Base-by-base conservation (phyloP, 2,888 invertebrate genomes). In the Netelia melanura region DNA sequence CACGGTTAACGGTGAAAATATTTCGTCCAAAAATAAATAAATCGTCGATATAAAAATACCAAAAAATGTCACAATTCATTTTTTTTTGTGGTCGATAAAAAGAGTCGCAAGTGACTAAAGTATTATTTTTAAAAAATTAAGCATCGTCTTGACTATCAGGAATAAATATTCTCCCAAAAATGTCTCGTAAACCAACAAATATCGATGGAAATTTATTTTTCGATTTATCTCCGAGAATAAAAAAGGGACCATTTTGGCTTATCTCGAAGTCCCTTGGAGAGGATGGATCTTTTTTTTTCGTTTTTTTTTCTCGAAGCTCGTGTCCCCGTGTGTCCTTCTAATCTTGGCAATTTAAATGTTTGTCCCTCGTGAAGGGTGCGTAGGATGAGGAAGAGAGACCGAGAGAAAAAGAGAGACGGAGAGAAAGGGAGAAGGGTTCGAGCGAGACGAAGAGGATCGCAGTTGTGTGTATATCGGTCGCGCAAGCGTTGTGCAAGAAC, bases 261-360 rank as follows among this genome's bases (percentile, higher is more conserved):
- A 83, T 76, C 82, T 43, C 65, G 14, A 65, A 72, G n/a, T 77
- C n/a, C 67, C 70, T 54, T 48, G 38, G 43, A 23, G 61, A 58
- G 78, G 71, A 17, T 76, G 23, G 21, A 17, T 54, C 25, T 74
- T 74, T 64, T 72, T 72, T 67, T 61, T 54, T 2, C 0, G 9
- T 70, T 70, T 74, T 62, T 44, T 56, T 48, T 54, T 54, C 52
- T 62, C 25, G 52, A 14, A 6, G 54, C 71, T 71, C 84, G 81
- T 81, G 81, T 81, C 11, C n/a, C 78, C 65, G 75, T 71, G 79
- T 85, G 85, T 85, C 85, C 82, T 85, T 81, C 84, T 92, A 90
- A 92, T 91, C 91, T 91, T 87, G 90, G 89, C 92, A 92, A 92
- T 92, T 92, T 92, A 91, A 92, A 92, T 92, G 91, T 92, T 92